These are phyloP conservation scores for Pediacus dermestoides DNA, from an alignment of 2,888 invertebrate genomes.

Conservation along the genomic window DNA sequence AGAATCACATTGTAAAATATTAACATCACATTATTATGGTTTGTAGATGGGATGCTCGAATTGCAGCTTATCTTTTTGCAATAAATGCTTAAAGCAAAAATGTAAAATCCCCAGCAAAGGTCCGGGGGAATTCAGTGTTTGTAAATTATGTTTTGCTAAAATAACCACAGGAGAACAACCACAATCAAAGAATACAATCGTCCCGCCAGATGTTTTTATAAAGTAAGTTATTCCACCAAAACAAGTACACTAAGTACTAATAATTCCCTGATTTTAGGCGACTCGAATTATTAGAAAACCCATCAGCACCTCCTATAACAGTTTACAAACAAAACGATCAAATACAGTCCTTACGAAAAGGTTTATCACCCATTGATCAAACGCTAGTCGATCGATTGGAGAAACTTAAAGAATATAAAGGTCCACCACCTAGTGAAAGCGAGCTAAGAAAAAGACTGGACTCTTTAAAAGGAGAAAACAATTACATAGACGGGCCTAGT, in stretches of 20 bases:
- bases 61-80: conserved; percentile 81
- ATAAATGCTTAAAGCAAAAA: conserved; percentile 74
- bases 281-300: conserved; percentile 55
- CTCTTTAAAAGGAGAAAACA: conserved; percentile 61
- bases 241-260: background rate
- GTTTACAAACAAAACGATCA: conserved; percentile 51
- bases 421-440: conserved; percentile 54
- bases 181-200: conserved; percentile 28
- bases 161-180: conserved; percentile 33
- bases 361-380: conserved; percentile 55
- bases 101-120: conserved; percentile 61
- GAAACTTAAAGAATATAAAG: conserved; percentile 61
- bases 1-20: conserved; percentile 22
- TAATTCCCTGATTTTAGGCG: conserved; percentile 46
- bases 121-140: conserved; percentile 64
- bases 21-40: conserved; percentile 14
- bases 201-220: conserved; percentile 57
- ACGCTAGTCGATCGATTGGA: conserved; percentile 65
- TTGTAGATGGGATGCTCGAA: conserved; percentile 77
- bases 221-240: conserved; percentile 49
- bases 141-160: conserved; percentile 55
- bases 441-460: conserved; percentile 65
- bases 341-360: conserved; percentile 43
- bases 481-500: conserved; percentile 43
- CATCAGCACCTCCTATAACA: conserved; percentile 55